phyloP scores from a whole-genome alignment of 2,113 vertebrate species.

The Chinchilla lanigera region DNA sequence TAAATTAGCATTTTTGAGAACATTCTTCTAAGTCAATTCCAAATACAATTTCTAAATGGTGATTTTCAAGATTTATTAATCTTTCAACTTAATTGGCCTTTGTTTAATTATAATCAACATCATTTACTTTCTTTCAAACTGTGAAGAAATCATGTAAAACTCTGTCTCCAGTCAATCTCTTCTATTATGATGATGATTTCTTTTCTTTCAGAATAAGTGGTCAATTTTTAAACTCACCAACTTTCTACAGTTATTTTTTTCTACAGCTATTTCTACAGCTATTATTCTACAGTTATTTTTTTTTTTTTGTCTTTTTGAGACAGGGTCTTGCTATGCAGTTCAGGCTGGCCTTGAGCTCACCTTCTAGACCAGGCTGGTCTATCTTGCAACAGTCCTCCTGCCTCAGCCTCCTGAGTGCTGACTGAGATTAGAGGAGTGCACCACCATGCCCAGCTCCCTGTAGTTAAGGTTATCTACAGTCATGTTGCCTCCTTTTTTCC shows the following conservation, averaged over 20 bases:
- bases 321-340: too few relatives aligned
- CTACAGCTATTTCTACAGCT: too few relatives aligned
- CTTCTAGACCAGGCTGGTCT: too few relatives aligned
- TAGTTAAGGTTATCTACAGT: not conserved
- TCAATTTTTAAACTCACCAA: not conserved
- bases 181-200: not conserved
- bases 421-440: too few relatives aligned
- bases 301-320: too few relatives aligned
- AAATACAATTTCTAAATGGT: not conserved
- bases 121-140: not conserved
- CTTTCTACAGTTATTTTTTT: too few relatives aligned
- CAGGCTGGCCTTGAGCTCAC: too few relatives aligned
- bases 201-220: not conserved
- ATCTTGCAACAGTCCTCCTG: too few relatives aligned
- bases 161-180: not conserved
- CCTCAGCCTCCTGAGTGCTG: too few relatives aligned
- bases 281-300: too few relatives aligned
- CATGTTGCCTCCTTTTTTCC: not conserved
- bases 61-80: not conserved
- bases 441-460: too few relatives aligned
- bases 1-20: not conserved
- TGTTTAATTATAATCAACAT: not conserved
- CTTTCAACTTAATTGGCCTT: not conserved
- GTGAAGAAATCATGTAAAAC: not conserved
- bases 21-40: not conserved